These are phyloP conservation scores for Saxidomus purpurata DNA, from an alignment of 1,140 invertebrate species.

Conservation along the genomic window DNA sequence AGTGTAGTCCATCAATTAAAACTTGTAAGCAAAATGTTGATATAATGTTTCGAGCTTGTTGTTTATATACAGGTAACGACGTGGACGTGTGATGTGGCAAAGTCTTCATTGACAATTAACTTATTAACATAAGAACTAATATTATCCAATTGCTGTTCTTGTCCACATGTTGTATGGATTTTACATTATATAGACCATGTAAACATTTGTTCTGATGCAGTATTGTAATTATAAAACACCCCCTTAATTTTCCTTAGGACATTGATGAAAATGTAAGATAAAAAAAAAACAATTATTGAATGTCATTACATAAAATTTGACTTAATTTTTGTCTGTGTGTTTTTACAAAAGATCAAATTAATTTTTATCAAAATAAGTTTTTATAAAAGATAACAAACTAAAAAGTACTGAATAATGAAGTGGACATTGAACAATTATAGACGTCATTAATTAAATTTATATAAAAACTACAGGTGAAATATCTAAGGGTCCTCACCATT, in stretches of 20 bases:
- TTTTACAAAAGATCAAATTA: no score
- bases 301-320: background rate
- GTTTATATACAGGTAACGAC: constrained; percentile 37
- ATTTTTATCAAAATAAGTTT: background rate
- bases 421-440: no score
- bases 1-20: constrained; percentile 7
- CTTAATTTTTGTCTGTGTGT: no score
- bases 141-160: background rate
- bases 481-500: no score
- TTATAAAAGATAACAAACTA: background rate
- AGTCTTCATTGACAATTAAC: background rate
- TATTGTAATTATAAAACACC: background rate
- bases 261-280: constrained; percentile 41
- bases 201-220: background rate
- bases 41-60: background rate
- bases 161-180: constrained; percentile 17
- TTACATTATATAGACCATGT: background rate
- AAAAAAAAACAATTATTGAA: constrained; percentile 21
- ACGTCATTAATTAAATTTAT: no score
- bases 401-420: no score
- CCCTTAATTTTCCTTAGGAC: background rate
- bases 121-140: constrained; percentile 3
- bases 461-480: no score
- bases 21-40: background rate
- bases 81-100: constrained; percentile 46